phyloP scores from a whole-genome alignment of 2,888 invertebrate genomes.

The Bursaphelenchus okinawaensis region DNA sequence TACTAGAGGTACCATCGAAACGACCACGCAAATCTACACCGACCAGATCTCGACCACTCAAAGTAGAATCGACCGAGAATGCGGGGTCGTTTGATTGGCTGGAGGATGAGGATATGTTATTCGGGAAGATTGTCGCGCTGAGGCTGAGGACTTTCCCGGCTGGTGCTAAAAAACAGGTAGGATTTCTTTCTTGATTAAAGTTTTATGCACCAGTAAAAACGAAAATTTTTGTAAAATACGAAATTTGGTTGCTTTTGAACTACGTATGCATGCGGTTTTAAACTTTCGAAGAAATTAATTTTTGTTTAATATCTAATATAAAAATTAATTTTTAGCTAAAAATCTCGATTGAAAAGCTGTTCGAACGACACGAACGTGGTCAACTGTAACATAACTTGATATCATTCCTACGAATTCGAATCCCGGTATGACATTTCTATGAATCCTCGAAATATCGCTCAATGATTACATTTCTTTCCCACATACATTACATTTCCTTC shows the following conservation, averaged over 20 bases:
- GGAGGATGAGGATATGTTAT: slow-evolving; percentile 44
- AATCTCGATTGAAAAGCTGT: slow-evolving; percentile 14
- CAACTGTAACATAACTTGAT: neutral
- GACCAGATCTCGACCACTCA: neutral
- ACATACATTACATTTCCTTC: too few species aligned
- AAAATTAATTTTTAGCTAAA: slow-evolving; percentile 11
- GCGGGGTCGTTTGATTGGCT: slow-evolving; percentile 30
- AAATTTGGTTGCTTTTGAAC: too few species aligned
- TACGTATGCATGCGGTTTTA: too few species aligned
- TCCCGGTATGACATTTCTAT: too few species aligned
- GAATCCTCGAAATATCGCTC: too few species aligned
- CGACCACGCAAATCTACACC: slow-evolving; percentile 10
- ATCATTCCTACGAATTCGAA: too few species aligned
- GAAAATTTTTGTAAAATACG: too few species aligned
- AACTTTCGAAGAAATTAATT: neutral
- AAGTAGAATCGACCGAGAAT: neutral
- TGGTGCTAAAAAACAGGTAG: slow-evolving; percentile 1
- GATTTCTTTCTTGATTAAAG: too few species aligned
- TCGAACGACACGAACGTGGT: slow-evolving; percentile 12
- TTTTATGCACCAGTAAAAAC: too few species aligned
- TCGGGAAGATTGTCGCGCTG: slow-evolving; percentile 37
- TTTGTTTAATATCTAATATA: neutral
- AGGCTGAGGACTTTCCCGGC: slow-evolving; percentile 22
- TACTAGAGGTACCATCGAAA: neutral
- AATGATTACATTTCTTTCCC: too few species aligned